Conservation (phyloP, 2,797 vertebrate species). For the Remorina albescens region DNA sequence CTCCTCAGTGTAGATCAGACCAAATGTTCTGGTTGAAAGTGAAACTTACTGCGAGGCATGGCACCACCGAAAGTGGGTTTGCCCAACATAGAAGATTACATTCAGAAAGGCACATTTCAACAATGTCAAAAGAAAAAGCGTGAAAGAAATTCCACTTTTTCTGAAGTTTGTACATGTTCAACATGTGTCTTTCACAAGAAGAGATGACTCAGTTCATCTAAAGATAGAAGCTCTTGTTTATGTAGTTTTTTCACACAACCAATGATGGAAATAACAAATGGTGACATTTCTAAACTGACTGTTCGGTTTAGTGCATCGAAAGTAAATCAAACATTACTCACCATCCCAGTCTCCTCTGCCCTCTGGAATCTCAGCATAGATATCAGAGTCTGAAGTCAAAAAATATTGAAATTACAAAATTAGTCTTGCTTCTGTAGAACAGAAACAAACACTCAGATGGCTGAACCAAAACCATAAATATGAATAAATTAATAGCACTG, state of each 20-base stretch:
- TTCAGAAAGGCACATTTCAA: too few species aligned
- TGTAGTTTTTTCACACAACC: neutral
- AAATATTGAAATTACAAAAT: neutral
- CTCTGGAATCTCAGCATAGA: conserved; percentile 93
- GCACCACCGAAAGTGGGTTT: neutral
- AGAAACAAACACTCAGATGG: neutral
- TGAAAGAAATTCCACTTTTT: neutral
- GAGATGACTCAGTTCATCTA: neutral
- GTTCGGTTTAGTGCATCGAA: neutral
- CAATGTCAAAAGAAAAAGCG: too few species aligned
- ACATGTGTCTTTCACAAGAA: neutral
- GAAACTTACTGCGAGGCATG: neutral
- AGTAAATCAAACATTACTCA: conserved; percentile 51
- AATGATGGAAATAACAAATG: neutral
- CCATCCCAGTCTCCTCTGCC: conserved; percentile 34
- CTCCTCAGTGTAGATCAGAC: too few species aligned
- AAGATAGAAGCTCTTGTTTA: too few species aligned
- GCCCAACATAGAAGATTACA: too few species aligned
- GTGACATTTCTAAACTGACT: too few species aligned
- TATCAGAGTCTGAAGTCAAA: conserved; percentile 87
- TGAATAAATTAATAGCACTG: neutral
- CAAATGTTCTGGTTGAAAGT: neutral
- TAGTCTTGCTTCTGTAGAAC: too few species aligned
- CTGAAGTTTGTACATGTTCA: neutral
- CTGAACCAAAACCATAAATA: neutral